These are phyloP conservation scores for Numenius phaeopus DNA, from an alignment of 2,797 vertebrate species.

Conservation along the genomic window DNA sequence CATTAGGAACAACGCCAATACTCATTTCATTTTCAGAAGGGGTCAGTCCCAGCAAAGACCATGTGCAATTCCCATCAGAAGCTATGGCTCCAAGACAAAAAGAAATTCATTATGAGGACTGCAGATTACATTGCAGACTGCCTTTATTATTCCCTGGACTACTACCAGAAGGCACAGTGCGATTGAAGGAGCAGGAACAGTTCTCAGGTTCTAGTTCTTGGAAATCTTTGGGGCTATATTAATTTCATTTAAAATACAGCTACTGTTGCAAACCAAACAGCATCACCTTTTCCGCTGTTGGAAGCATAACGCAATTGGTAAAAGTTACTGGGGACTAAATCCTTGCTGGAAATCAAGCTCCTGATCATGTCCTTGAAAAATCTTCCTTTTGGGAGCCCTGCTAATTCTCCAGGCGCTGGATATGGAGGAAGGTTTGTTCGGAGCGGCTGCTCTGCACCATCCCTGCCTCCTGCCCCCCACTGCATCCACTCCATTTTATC, in stretches of 20 bases:
- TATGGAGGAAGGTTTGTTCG: neutral
- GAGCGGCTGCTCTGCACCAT: neutral
- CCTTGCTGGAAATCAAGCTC: neutral
- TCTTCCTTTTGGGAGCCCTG: neutral
- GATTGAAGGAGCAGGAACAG: neutral
- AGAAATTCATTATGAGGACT: neutral
- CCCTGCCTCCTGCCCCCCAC: neutral
- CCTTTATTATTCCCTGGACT: slow-evolving; percentile 30
- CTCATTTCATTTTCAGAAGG: neutral
- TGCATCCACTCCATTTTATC: fast-evolving
- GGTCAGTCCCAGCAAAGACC: neutral
- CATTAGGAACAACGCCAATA: neutral
- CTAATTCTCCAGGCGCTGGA: neutral
- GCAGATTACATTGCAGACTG: slow-evolving; percentile 4
- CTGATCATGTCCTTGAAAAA: neutral
- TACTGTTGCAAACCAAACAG: neutral
- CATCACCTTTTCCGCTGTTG: neutral
- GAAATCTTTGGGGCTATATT: neutral
- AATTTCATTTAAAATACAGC: neutral
- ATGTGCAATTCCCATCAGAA: neutral
- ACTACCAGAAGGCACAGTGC: neutral
- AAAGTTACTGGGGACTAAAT: neutral
- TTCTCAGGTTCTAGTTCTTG: neutral
- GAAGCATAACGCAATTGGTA: neutral
- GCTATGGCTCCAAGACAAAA: neutral